These are phyloP conservation scores for Halcyon senegalensis DNA, from an alignment of 2,113 vertebrate species.

Conservation along the genomic window DNA sequence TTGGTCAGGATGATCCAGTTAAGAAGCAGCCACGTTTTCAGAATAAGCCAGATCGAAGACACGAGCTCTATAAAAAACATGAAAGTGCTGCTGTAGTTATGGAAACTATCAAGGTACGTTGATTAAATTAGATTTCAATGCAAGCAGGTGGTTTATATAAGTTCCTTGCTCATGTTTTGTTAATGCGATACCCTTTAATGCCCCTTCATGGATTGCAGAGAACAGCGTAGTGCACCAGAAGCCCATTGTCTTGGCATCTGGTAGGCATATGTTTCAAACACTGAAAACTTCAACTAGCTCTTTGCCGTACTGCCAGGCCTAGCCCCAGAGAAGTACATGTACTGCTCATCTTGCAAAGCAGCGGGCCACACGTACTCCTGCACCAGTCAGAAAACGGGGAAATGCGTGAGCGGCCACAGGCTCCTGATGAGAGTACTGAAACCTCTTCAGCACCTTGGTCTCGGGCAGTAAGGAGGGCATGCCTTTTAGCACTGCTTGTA, in stretches of 20 bases:
- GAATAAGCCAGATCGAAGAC: constrained; percentile 90
- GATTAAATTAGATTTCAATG: constrained; percentile 19
- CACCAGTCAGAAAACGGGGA: neutral
- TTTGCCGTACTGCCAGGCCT: neutral
- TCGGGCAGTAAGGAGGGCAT: neutral
- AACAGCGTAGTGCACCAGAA: neutral
- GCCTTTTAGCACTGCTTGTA: neutral
- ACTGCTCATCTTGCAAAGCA: neutral
- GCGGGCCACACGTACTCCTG: neutral
- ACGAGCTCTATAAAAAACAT: constrained; percentile 88
- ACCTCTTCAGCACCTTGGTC: neutral
- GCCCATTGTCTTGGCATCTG: neutral
- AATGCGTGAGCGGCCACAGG: neutral
- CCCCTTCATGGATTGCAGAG: neutral
- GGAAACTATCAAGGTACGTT: constrained; percentile 77
- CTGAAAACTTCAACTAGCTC: neutral
- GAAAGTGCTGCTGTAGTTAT: constrained; percentile 81
- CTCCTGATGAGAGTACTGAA: neutral
- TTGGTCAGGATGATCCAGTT: constrained; percentile 85
- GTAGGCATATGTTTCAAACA: neutral
- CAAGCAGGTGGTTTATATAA: constrained; percentile 49
- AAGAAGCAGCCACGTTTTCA: constrained; percentile 88
- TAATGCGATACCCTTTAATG: neutral
- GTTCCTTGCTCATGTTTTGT: neutral
- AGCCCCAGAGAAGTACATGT: neutral